A percentile compares a stretch with the other conserved stretches of the same genome.
Evolutionary conservation across 2,797 vertebrate genomes (phyloP).

Genomic region (Taenioides sp.): DNA sequence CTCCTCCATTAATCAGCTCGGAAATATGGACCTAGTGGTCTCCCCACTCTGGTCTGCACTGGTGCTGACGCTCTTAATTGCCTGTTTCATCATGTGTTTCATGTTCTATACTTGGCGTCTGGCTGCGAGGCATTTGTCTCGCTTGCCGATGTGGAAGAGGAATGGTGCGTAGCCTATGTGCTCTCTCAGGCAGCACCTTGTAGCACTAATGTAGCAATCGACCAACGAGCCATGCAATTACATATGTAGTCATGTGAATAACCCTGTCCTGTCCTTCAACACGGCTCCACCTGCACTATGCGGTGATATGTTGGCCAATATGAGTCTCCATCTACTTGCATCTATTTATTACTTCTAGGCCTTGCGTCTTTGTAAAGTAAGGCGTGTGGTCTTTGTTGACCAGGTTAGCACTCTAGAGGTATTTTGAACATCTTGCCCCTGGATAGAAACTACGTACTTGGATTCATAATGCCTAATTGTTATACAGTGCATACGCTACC

Average conservation of each 20-base stretch:
- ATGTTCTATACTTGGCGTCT: constrained; percentile 66
- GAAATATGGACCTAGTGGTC: constrained; percentile 69
- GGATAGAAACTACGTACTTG: background rate
- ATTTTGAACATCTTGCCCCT: background rate
- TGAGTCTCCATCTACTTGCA: constrained; percentile 6
- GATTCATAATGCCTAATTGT: no score
- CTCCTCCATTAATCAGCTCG: constrained; percentile 75
- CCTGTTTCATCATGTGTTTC: constrained; percentile 77
- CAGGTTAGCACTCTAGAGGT: background rate
- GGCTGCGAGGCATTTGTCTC: constrained; percentile 72
- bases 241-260: constrained; percentile 41
- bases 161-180: constrained; percentile 50
- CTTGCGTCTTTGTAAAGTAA: background rate
- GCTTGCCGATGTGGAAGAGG: constrained; percentile 54
- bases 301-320: background rate
- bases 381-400: background rate
- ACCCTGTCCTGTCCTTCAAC: constrained; percentile 59
- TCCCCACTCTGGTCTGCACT: constrained; percentile 52
- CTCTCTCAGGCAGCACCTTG: constrained; percentile 37
- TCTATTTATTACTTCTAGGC: background rate
- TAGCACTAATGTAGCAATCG: constrained; percentile 51
- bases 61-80: constrained; percentile 73
- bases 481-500: no score
- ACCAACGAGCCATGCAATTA: constrained; percentile 43
- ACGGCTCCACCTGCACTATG: constrained; percentile 35